A percentile compares a stretch with the other conserved stretches of the same genome.
phyloP scores from a whole-genome alignment of 2,888 invertebrate genomes.

The Hyalella azteca region DNA sequence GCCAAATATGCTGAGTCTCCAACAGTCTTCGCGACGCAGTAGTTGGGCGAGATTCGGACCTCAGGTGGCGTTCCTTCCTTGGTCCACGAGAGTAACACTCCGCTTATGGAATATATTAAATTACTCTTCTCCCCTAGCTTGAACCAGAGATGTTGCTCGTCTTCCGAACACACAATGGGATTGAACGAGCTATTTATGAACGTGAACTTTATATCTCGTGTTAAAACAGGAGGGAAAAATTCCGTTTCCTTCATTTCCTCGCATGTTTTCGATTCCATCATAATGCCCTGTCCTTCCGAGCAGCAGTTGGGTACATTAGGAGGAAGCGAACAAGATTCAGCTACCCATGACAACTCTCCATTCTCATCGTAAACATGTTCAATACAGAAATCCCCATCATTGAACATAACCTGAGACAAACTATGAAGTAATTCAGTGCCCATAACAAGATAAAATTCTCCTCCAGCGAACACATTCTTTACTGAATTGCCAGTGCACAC shows the following conservation, averaged over 20 bases:
- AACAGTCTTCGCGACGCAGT: slow-evolving; percentile 42
- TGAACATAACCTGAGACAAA: background rate
- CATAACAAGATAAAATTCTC: slow-evolving; percentile 33
- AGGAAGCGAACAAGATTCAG: slow-evolving; percentile 40
- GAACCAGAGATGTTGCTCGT: slow-evolving; percentile 4
- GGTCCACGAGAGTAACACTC: background rate
- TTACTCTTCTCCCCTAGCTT: background rate
- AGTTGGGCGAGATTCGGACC: background rate
- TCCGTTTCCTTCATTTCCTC: background rate
- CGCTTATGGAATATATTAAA: background rate
- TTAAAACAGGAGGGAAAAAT: background rate
- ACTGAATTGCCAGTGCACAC: background rate
- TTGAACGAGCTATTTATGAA: background rate
- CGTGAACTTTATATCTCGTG: background rate
- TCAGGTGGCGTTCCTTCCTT: background rate
- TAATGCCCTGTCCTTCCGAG: slow-evolving; percentile 19
- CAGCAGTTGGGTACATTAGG: slow-evolving; percentile 47
- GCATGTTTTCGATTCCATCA: background rate
- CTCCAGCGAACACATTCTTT: slow-evolving; percentile 18
- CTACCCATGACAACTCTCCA: slow-evolving; percentile 38
- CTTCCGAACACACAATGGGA: background rate
- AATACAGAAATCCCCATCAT: slow-evolving; percentile 41
- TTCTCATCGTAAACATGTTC: slow-evolving; percentile 39
- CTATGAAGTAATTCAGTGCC: slow-evolving; percentile 17
- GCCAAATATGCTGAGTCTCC: slow-evolving; percentile 26